These are phyloP conservation scores for Melierax canorus DNA, from an alignment of 2,113 vertebrate species.

Conservation along the genomic window DNA sequence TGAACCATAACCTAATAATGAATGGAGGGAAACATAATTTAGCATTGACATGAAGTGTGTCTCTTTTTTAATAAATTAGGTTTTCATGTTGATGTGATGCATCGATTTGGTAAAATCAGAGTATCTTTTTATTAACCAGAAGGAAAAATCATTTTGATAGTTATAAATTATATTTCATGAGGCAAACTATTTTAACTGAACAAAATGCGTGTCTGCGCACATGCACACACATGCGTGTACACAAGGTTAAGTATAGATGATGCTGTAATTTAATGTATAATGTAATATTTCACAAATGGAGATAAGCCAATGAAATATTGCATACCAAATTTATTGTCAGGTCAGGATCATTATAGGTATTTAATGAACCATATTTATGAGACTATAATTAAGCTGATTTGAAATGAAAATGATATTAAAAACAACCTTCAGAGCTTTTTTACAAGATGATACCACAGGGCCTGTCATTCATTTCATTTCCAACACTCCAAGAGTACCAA, in stretches of 20 bases:
- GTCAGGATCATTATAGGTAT: neutral
- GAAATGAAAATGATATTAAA: neutral
- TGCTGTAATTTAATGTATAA: neutral
- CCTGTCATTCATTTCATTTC: neutral
- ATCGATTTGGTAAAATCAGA: neutral
- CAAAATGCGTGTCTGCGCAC: neutral
- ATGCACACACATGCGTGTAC: no score
- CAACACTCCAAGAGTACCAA: neutral
- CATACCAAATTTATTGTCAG: neutral
- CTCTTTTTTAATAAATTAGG: neutral
- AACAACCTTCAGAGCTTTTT: neutral
- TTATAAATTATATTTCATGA: neutral
- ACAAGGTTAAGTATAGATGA: neutral
- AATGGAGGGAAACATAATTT: neutral
- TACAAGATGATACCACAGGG: neutral
- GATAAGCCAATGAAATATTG: neutral
- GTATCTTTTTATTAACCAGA: neutral
- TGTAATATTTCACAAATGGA: neutral
- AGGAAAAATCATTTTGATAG: neutral
- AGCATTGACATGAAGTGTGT: neutral
- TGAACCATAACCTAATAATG: neutral
- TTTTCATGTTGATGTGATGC: neutral
- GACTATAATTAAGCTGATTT: neutral
- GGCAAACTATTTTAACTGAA: neutral
- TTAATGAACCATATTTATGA: neutral